phyloP scores from a whole-genome alignment of 2,888 invertebrate species.

The Amitus sp. region DNA sequence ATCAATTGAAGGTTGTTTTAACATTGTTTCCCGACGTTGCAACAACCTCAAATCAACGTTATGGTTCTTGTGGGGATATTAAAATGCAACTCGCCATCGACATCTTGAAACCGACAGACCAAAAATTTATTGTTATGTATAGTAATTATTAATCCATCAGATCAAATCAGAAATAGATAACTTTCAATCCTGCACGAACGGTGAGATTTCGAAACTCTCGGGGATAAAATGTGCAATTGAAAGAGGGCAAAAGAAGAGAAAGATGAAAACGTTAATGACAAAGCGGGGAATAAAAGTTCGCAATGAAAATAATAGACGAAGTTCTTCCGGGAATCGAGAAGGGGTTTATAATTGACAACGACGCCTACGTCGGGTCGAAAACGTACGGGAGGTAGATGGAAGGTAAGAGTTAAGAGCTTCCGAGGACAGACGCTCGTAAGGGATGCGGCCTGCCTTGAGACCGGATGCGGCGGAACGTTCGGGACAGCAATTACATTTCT shows the following conservation, averaged over 20 bases:
- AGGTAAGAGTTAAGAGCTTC: conserved; percentile 41
- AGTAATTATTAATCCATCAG: no score
- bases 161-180: no score
- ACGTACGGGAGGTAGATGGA: conserved; percentile 39
- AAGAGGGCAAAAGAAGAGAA: conserved; percentile 5
- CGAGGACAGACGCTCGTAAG: conserved; percentile 42
- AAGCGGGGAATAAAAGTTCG: conserved; percentile 4
- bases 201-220: conserved; percentile 1
- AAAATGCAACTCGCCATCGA: no score
- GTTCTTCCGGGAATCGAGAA: conserved; percentile 55
- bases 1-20: no score
- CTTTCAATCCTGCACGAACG: no score
- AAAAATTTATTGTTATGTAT: no score
- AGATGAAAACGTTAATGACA: conserved; percentile 20
- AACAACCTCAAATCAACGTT: no score
- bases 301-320: conserved; percentile 33
- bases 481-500: conserved; percentile 49
- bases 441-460: conserved; percentile 41
- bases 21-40: no score
- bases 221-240: neutral
- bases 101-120: no score
- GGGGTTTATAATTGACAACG: conserved; percentile 55
- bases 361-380: conserved; percentile 47
- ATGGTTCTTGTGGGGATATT: no score
- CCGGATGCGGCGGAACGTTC: conserved; percentile 51